Evolutionary conservation across 2,888 invertebrate species (phyloP).

Genomic region (Drosophila mayaguana): DNA sequence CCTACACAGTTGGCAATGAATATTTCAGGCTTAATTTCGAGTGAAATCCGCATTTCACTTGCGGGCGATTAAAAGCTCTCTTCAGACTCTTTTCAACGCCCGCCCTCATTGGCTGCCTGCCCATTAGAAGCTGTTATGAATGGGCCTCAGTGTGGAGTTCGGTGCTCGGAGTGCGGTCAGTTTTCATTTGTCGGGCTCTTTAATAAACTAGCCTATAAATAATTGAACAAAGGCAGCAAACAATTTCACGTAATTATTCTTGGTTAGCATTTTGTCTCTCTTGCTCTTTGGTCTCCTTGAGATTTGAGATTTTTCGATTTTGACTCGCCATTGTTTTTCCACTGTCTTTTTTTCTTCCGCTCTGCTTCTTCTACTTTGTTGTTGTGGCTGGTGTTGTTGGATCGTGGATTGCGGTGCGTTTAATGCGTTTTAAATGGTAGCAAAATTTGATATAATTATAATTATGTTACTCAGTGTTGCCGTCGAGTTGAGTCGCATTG

Average conservation of each 20-base stretch:
- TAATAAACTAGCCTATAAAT: constrained; percentile 75
- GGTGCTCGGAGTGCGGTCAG: constrained; percentile 39
- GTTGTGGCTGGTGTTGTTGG: background rate
- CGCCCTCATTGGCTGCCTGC: constrained; percentile 12
- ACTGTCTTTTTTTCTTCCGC: background rate
- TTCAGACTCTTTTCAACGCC: constrained; percentile 19
- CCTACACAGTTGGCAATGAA: background rate
- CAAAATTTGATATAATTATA: constrained; percentile 81
- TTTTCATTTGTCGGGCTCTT: constrained; percentile 50
- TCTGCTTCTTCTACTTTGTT: constrained; percentile 7
- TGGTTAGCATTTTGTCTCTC: constrained; percentile 33
- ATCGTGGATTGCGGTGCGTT: constrained; percentile 59
- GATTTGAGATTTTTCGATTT: constrained; percentile 21
- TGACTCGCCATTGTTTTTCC: constrained; percentile 8
- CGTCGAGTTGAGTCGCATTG: constrained; percentile 44
- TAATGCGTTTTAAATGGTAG: constrained; percentile 82
- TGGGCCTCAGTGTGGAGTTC: constrained; percentile 31
- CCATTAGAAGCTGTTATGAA: constrained; percentile 54
- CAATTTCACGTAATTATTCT: constrained; percentile 64
- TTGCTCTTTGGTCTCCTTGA: constrained; percentile 24
- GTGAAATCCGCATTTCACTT: constrained; percentile 15
- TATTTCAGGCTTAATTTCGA: background rate
- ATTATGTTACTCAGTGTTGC: constrained; percentile 63
- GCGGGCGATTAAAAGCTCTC: constrained; percentile 16
- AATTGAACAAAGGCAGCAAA: constrained; percentile 69